Evolutionary conservation across 2,113 vertebrate genomes (phyloP), one percentile per base, ranked within the genome.

Genomic region (Crocuta crocuta): DNA sequence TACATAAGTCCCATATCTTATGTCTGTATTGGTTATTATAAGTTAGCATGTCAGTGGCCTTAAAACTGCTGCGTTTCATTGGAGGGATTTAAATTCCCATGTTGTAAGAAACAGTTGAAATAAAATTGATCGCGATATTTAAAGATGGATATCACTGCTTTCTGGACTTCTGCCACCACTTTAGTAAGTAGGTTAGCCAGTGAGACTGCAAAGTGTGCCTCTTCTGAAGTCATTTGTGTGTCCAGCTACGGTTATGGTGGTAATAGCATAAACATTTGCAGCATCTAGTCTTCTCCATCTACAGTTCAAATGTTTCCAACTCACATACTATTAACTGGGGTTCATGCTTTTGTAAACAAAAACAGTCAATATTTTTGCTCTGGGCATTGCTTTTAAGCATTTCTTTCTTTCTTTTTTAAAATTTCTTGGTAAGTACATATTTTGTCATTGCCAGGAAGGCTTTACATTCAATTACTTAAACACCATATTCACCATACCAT

Each of bases 361-460:
- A 92, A 83, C 89, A 86, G 88, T 95, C 98, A 89, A 97, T 96
- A 97, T 95, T 97, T 98, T 96, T 96, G 48, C 35, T 71, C 28
- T 39, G 70, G 66, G 23, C 21, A 48, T 13, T 84, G 21, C 48
- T 94, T 96, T 96, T 74, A 89, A 91, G 31, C 55, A 63, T 89
- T 85, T 95, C n/a, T 78, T 23, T 7, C 5, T 87, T 33, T 7
- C 61, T 23, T 3, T 24, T 43, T 31, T 23, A 50, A 61, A 55
- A 55, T 61, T 61, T 61, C 58, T 74, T 28, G 48, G 10, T 23
- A 95, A 92, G n/a, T 45, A 26, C 63, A 85, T 71, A 96, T 92
- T 71, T 19, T 84, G 12, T 89, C 55, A 94, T 82, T 50, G 16
- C 53, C 61, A 24, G 24, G 35, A 86, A 96, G 5, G n/a, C n/a